These are phyloP conservation scores for Acrocephalus kingi DNA, from an alignment of 2,113 vertebrate species.

Conservation along the genomic window DNA sequence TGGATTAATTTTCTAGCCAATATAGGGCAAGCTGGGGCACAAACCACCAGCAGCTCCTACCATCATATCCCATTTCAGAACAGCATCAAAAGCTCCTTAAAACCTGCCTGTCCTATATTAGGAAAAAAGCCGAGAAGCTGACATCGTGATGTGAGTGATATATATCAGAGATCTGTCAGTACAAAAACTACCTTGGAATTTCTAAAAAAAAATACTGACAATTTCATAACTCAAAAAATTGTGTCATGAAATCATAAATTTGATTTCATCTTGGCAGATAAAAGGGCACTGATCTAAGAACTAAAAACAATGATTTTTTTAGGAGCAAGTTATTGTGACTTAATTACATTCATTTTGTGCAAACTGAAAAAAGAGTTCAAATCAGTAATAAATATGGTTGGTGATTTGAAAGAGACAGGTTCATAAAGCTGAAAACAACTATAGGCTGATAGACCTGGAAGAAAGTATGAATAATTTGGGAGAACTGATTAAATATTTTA, in stretches of 20 bases:
- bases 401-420: slow-evolving; percentile 26
- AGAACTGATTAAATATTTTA: slow-evolving; percentile 61
- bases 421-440: slow-evolving; percentile 40
- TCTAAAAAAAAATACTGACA: neutral
- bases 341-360: slow-evolving; percentile 35
- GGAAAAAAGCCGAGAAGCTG: neutral
- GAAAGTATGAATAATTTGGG: slow-evolving; percentile 42
- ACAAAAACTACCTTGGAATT: slow-evolving; percentile 16
- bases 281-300: slow-evolving; percentile 40
- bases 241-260: neutral
- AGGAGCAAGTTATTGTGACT: neutral
- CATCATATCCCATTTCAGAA: neutral
- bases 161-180: neutral
- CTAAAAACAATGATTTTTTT: slow-evolving; percentile 27
- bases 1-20: slow-evolving; percentile 23
- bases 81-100: neutral
- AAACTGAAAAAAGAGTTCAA: neutral
- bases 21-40: neutral
- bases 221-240: slow-evolving; percentile 28
- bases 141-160: slow-evolving; percentile 7
- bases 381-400: slow-evolving; percentile 19
- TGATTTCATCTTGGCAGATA: slow-evolving; percentile 36
- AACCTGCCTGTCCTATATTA: neutral
- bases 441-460: neutral
- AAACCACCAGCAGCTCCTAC: neutral